These are phyloP conservation scores for Rhynchotus rufescens DNA, from an alignment of 2,797 vertebrate genomes.

Conservation along the genomic window DNA sequence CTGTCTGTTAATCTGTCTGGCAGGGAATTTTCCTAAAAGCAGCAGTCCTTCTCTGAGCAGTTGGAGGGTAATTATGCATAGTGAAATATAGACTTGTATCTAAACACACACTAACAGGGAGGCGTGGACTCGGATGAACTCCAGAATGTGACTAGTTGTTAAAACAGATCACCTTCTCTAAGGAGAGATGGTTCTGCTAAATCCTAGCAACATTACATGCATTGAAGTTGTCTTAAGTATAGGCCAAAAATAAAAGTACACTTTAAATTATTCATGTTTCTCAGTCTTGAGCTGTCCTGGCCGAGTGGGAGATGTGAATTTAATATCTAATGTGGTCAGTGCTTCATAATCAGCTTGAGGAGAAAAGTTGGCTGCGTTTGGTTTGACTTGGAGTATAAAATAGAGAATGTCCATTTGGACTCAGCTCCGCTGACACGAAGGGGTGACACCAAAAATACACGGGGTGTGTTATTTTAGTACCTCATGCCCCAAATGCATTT, in stretches of 20 bases:
- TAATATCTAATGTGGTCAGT: background rate
- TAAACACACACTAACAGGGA: background rate
- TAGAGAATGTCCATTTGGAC: background rate
- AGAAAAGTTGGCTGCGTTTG: background rate
- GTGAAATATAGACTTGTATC: background rate
- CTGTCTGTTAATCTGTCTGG: background rate
- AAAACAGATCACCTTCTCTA: background rate
- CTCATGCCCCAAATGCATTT: background rate
- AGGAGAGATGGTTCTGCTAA: background rate
- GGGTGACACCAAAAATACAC: background rate
- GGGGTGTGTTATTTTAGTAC: background rate
- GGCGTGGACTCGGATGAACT: background rate
- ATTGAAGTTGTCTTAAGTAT: background rate
- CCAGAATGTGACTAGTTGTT: background rate
- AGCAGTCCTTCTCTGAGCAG: background rate
- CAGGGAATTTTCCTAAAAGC: background rate
- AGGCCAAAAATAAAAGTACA: background rate
- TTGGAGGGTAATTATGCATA: background rate
- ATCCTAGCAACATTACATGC: background rate
- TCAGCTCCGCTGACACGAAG: background rate
- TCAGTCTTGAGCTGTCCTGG: background rate
- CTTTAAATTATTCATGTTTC: background rate
- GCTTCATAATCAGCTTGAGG: background rate
- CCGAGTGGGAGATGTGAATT: background rate
- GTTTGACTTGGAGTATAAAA: background rate